Conservation (phyloP, 2,888 invertebrate genomes). For the Zygaena filipendulae region DNA sequence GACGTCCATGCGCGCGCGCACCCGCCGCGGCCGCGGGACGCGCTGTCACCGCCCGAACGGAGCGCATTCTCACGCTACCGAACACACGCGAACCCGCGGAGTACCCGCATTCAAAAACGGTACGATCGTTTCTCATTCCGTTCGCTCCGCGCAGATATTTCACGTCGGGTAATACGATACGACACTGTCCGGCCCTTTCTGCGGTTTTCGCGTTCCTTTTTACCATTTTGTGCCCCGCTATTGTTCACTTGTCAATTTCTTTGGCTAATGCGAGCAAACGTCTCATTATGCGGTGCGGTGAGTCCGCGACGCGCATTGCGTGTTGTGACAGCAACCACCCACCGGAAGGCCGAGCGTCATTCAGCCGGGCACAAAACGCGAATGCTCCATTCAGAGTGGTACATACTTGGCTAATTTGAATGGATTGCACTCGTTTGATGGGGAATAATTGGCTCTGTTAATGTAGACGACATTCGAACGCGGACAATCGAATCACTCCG, state of each 20-base stretch:
- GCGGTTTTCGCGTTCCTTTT: conserved; percentile 57
- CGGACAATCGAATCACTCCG: conserved; percentile 32
- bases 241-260: conserved; percentile 70
- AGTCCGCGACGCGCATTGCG: conserved; percentile 63
- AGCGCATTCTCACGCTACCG: conserved; percentile 67
- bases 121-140: conserved; percentile 65
- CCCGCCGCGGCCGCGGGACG: conserved; percentile 30
- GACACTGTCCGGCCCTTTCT: conserved; percentile 68
- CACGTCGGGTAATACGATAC: conserved; percentile 68
- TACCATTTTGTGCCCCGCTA: conserved; percentile 52
- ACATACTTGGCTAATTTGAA: conserved; percentile 65
- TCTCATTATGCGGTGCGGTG: conserved; percentile 67
- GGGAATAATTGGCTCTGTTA: conserved; percentile 60
- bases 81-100: conserved; percentile 58
- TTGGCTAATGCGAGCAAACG: conserved; percentile 69
- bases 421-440: conserved; percentile 58
- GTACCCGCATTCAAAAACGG: conserved; percentile 60
- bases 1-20: conserved; percentile 40
- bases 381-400: conserved; percentile 60
- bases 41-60: conserved; percentile 56
- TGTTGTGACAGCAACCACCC: conserved; percentile 69
- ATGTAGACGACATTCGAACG: conserved; percentile 26
- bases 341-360: conserved; percentile 67
- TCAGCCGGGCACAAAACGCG: conserved; percentile 61
- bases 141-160: conserved; percentile 67